Evolutionary conservation across 1,140 invertebrate species (phyloP), one percentile per base, ranked within the genome.

Genomic region (Lepidurus apus): DNA sequence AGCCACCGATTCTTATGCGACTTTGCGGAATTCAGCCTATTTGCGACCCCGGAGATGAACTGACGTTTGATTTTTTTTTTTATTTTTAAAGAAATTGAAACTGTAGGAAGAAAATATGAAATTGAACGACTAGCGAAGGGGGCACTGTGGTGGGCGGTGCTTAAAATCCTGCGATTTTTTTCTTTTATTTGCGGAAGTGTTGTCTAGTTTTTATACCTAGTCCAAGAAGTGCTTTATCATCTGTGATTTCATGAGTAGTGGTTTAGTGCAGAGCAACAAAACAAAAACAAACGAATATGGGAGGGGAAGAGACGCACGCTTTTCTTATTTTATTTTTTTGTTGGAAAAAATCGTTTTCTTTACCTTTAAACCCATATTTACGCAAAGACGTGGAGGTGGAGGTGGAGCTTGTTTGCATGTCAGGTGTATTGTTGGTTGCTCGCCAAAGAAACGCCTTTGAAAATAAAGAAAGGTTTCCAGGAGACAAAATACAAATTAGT

Each of bases 11-110:
- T 77, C 78, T 8, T 79, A 79, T 45, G 42, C 78, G 13, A 79
- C 78, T 17, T 24, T 79, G 43, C 9, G 78, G 21, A 74, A 74
- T 13, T 74, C 78, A 9, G 43, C 73, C 43, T 77, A 77, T 77
- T 34, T 79, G 43, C 78, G 78, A 43, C 78, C 74, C 13, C 73
- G 78, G n/a, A 42, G 78, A 74, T 79, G 43, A 76, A 47, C 34
- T 2, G 3, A 34, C 34, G 34, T 3, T 34, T 3, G 34, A 34
- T 34, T 34, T 2, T 34, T 34, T n/a, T n/a, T n/a, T 26, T 26
- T 26, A 1, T 26, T 26, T 26, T 34, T 34, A 34, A 34, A 34
- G 34, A 34, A 34, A 34, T 34, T 34, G 34, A 4, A 34, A 34
- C 1, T 34, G 26, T 34, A 34, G 26, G 26, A 34, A 34, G 34